A percentile compares a stretch with the other conserved stretches of the same genome.
Conservation (phyloP, 2,888 invertebrate species). For the Shargacucullia verbasci region DNA sequence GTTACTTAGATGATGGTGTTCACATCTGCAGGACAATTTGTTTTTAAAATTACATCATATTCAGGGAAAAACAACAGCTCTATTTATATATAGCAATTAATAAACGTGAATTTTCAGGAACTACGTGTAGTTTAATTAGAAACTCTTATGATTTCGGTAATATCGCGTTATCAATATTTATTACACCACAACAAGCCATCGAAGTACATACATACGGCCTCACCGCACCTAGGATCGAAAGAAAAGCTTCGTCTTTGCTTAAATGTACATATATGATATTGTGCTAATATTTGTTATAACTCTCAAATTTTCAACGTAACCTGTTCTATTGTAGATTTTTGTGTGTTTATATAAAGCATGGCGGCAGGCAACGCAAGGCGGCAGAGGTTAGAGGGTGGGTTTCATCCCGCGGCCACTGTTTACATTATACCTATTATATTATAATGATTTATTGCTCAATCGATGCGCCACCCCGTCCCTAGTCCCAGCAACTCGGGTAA, state of each 20-base stretch:
- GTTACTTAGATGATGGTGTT: not conserved
- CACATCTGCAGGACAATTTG: no score
- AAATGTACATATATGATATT: constrained; percentile 16
- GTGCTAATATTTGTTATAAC: constrained; percentile 46
- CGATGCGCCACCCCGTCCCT: constrained; percentile 72
- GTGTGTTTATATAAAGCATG: constrained; percentile 57
- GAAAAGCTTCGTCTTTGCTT: not conserved
- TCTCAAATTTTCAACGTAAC: constrained; percentile 56
- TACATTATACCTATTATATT: constrained; percentile 85
- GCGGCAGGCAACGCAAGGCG: constrained; percentile 34
- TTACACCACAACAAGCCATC: no score
- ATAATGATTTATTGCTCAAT: constrained; percentile 87
- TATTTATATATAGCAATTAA: not conserved
- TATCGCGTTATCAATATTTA: no score
- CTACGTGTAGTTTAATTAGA: no score
- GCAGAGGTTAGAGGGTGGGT: constrained; percentile 57
- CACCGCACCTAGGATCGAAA: no score
- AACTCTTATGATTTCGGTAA: no score
- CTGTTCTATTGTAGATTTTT: constrained; percentile 64
- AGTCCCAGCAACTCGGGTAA: constrained; percentile 69
- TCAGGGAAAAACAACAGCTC: no score
- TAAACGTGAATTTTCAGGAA: not conserved
- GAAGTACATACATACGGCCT: no score
- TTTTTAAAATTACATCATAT: no score
- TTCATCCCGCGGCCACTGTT: constrained; percentile 74